phyloP scores from a whole-genome alignment of 2,888 invertebrate species.

The Augochlorella aurata region DNA sequence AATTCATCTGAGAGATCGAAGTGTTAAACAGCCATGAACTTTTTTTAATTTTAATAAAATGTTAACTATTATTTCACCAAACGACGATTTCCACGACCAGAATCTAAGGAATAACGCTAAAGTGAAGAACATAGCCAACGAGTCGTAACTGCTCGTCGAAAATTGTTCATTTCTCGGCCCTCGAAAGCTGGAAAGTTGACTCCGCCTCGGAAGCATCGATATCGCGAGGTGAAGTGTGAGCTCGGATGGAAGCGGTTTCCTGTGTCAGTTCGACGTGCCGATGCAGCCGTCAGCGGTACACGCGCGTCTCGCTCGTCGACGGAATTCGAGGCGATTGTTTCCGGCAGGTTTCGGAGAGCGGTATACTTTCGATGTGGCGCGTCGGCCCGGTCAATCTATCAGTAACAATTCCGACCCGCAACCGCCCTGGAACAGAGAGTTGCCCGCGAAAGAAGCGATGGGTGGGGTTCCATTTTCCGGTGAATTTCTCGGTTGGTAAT shows the following conservation, averaged over 20 bases:
- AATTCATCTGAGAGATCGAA: too few species aligned
- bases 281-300: constrained; percentile 46
- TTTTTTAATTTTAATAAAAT: too few species aligned
- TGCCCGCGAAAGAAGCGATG: constrained; percentile 44
- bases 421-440: constrained; percentile 49
- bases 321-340: constrained; percentile 46
- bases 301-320: constrained; percentile 28
- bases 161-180: constrained; percentile 8
- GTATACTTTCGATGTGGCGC: constrained; percentile 32
- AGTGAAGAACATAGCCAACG: too few species aligned
- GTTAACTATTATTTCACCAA: too few species aligned
- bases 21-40: too few species aligned
- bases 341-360: constrained; percentile 28
- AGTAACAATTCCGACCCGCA: constrained; percentile 64
- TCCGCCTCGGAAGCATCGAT: constrained; percentile 42
- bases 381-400: constrained; percentile 67
- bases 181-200: constrained; percentile 17
- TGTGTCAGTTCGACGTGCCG: constrained; percentile 43
- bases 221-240: constrained; percentile 52
- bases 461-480: constrained; percentile 70
- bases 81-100: too few species aligned
- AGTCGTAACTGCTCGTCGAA: neutral
- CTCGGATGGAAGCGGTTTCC: constrained; percentile 50
- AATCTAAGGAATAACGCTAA: too few species aligned
- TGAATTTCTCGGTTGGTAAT: constrained; percentile 76